A percentile compares a stretch with the other conserved stretches of the same genome.
These are phyloP conservation scores for Hydractinia echinata DNA, from an alignment of 30 jellyfish, hydroid and myxozoan genomes.

Conservation along the genomic window DNA sequence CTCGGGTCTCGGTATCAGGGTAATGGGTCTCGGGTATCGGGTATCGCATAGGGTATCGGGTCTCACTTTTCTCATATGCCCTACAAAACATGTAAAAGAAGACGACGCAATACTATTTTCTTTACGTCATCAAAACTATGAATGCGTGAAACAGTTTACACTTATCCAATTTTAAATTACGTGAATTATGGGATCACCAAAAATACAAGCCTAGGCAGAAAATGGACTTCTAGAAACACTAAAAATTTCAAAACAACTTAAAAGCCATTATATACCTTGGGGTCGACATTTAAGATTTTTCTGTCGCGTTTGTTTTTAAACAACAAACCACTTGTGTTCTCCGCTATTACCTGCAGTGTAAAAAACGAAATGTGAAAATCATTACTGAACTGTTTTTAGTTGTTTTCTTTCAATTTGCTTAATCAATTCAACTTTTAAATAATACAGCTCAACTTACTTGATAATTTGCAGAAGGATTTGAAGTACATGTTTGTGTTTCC, in stretches of 20 bases:
- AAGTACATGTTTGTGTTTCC: constrained; percentile 96
- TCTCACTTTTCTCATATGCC: no score
- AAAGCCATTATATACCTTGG: constrained; percentile 46
- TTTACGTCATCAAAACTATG: no score
- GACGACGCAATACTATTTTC: no score
- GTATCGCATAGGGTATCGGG: no score
- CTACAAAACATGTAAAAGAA: no score
- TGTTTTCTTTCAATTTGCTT: neutral
- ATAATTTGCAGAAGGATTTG: constrained; percentile 85
- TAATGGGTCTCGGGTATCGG: no score
- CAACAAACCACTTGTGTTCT: constrained; percentile 79
- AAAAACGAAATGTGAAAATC: neutral
- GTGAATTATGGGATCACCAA: neutral
- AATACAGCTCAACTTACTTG: constrained; percentile 39
- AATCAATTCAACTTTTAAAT: neutral
- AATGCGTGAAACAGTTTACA: neutral
- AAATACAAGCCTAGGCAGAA: neutral
- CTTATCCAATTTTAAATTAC: neutral
- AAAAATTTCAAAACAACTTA: neutral
- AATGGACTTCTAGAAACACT: no score
- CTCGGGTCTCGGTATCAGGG: no score
- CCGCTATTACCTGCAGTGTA: constrained; percentile 79
- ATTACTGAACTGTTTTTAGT: neutral
- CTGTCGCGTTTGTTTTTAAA: constrained; percentile 90
- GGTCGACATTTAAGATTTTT: constrained; percentile 91